phyloP scores from a whole-genome alignment of 2,888 invertebrate species.

The Tillus elongatus region DNA sequence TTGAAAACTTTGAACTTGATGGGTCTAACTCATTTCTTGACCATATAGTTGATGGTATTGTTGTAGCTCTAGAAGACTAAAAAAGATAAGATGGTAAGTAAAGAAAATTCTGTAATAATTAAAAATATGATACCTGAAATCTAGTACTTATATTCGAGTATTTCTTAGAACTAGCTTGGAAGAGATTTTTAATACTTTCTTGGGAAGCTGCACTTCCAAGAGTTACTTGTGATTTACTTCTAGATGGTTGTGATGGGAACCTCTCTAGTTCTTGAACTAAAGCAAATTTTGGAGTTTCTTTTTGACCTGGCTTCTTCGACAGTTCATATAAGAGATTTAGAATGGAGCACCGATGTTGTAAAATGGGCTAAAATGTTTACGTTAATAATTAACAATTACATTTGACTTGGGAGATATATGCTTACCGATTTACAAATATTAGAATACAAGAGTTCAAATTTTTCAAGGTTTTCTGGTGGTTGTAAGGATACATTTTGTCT shows the following conservation, averaged over 20 bases:
- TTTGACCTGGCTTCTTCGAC: conserved; percentile 18
- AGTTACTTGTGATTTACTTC: conserved; percentile 22
- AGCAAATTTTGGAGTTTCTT: conserved; percentile 20
- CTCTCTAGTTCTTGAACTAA: conserved; percentile 28
- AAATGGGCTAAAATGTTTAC: conserved; percentile 32
- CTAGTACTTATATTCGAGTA: conserved; percentile 15
- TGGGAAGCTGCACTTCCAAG: conserved; percentile 27
- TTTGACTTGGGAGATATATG: no score
- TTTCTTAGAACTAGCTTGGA: conserved; percentile 19
- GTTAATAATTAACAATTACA: no score
- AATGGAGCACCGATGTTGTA: conserved; percentile 31
- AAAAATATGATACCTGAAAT: conserved; percentile 17
- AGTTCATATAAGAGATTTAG: conserved; percentile 32
- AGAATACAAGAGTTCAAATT: conserved; percentile 34
- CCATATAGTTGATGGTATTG: conserved; percentile 28
- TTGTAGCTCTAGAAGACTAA: conserved; percentile 25
- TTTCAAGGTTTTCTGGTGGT: conserved; percentile 29
- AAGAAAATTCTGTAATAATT: neutral
- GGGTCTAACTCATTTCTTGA: conserved; percentile 30
- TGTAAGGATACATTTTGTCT: conserved; percentile 24
- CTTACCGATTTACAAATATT: conserved; percentile 35
- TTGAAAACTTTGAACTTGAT: conserved; percentile 22
- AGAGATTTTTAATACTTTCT: conserved; percentile 29
- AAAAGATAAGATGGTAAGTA: conserved; percentile 8
- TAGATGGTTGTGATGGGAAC: conserved; percentile 17